Percentiles rank a stretch among this genome's conserved stretches.
These are phyloP conservation scores for Rhinophrynus dorsalis DNA, from an alignment of 2,797 vertebrate genomes.

Conservation along the genomic window DNA sequence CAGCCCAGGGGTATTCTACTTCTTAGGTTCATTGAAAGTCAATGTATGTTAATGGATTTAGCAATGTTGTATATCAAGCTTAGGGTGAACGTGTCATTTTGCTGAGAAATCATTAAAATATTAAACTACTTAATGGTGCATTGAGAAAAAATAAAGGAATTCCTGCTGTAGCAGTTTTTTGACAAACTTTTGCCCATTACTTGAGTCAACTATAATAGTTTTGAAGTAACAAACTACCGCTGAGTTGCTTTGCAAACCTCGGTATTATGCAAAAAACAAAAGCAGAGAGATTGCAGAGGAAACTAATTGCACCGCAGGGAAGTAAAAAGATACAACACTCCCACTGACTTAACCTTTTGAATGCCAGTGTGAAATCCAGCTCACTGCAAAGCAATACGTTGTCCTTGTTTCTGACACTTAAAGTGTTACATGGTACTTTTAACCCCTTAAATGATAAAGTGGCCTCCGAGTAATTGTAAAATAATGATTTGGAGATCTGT, in stretches of 20 bases:
- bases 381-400: too few species aligned
- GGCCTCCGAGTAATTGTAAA: too few species aligned
- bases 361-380: too few species aligned
- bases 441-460: too few species aligned
- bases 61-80: conserved; percentile 49
- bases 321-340: too few species aligned
- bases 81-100: conserved; percentile 48
- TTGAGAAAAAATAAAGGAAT: conserved; percentile 38
- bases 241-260: not conserved
- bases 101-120: conserved; percentile 53
- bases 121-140: conserved; percentile 53
- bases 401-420: too few species aligned
- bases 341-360: too few species aligned
- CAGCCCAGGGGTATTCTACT: conserved; percentile 18
- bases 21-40: conserved; percentile 53
- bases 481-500: too few species aligned
- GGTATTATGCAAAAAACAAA: too few species aligned
- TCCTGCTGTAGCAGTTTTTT: conserved; percentile 26
- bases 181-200: conserved; percentile 28
- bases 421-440: too few species aligned
- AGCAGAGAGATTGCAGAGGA: too few species aligned
- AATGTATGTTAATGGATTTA: conserved; percentile 50
- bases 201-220: conserved; percentile 36
- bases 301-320: too few species aligned
- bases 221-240: conserved; percentile 9